A percentile compares a stretch with the other conserved stretches of the same genome.
Evolutionary conservation across 2,888 invertebrate species (phyloP).

Genomic region (Metacarcinus magister): DNA sequence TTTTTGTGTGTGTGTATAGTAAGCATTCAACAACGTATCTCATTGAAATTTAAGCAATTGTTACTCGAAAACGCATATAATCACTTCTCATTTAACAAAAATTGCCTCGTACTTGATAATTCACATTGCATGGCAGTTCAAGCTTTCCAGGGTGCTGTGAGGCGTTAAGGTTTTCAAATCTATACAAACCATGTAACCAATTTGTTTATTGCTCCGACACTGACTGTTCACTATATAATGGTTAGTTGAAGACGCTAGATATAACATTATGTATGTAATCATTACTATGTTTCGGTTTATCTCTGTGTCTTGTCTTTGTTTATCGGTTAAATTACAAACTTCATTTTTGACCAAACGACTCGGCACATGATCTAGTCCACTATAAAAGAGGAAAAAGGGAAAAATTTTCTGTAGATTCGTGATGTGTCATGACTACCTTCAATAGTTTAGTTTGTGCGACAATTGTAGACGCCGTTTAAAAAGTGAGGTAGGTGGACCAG

Average conservation of each 20-base stretch:
- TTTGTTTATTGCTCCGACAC: not conserved
- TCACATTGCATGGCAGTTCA: not conserved
- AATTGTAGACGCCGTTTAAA: constrained; percentile 12
- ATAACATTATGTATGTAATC: not conserved
- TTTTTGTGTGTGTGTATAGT: too few species aligned
- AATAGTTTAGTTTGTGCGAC: not conserved
- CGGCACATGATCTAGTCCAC: not conserved
- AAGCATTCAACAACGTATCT: too few species aligned
- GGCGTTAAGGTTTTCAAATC: not conserved
- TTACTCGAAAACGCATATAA: too few species aligned
- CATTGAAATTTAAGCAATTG: too few species aligned
- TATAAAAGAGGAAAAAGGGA: not conserved
- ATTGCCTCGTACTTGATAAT: too few species aligned
- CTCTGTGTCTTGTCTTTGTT: constrained; percentile 5
- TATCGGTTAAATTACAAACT: not conserved
- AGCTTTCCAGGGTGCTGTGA: not conserved
- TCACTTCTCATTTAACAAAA: too few species aligned
- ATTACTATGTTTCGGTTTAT: not conserved
- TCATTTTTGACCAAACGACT: not conserved
- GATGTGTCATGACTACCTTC: not conserved
- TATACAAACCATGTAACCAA: not conserved
- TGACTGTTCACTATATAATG: not conserved
- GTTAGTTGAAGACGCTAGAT: not conserved
- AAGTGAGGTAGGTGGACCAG: not conserved
- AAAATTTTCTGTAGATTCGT: not conserved